Evolutionary conservation across 2,113 vertebrate species (phyloP), one percentile per base, ranked within the genome.

Genomic region (Corythornis cristatus): DNA sequence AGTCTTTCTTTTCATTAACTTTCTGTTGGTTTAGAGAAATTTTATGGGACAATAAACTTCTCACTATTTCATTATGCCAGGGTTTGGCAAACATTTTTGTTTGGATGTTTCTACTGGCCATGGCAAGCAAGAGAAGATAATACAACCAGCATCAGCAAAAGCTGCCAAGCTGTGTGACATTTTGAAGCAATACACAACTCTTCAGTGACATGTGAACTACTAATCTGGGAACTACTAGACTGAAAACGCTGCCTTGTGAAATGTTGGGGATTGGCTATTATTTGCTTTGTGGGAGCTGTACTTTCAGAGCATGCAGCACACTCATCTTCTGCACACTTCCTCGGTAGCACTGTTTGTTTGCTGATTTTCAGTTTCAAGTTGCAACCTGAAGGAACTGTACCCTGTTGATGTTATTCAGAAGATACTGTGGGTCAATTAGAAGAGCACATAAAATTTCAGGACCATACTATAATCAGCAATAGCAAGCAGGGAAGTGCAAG

Each of bases 311-410:
- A 56, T 13, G 26, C 35, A 56, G n/a, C 28, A 42, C 4, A 2
- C 3, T 29, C 17, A 23, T 46, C 43, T 71, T 78, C 74, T 12
- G 25, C 2, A 2, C 3, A 0, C 16, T 53, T 57, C 58, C 13
- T 73, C 1, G 0, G 40, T 19, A 54, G 22, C 16, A 45, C 14
- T 0, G 0, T 45, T 43, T 48, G 10, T 76, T 89, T 73, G 22
- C 35, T 28, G 31, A 12, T 4, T 58, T 73, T 66, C 58, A 9
- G 1, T 18, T 58, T n/a, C 18, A 33, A 56, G 26, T 29, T 10
- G 1, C 25, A 74, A 51, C 42, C 51, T 54, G 56, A 68, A 78
- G 22, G 67, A 82, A 37, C 7, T 1, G 1, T 17, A 51, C 20
- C 12, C 9, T 33, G 12, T 20, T 72, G 48, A 53, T 3, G 4